Percentiles rank a stretch among this genome's conserved stretches.
phyloP scores from a whole-genome alignment of 2,888 invertebrate species.

The Calliphora vomitoria region DNA sequence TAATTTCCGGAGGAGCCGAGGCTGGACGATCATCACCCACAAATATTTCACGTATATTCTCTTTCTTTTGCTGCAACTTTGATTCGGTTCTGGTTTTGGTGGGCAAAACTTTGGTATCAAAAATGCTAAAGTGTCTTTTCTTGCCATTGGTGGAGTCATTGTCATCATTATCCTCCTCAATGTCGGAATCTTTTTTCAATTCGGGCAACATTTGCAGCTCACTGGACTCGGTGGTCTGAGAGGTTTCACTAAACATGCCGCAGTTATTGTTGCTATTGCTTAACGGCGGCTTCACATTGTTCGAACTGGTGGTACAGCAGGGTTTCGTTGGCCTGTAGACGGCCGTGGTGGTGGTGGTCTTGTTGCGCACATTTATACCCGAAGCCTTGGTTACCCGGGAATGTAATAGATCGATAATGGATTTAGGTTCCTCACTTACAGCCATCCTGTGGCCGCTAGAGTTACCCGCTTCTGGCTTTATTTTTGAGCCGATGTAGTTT shows the following conservation, averaged over 20 bases:
- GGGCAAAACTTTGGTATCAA: conserved; percentile 90
- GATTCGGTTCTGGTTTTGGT: conserved; percentile 91
- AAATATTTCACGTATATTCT: conserved; percentile 93
- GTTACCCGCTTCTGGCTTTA: conserved; percentile 54
- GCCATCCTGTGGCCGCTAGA: not conserved
- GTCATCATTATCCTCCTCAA: conserved; percentile 68
- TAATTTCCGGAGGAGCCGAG: conserved; percentile 89
- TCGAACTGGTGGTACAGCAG: conserved; percentile 51
- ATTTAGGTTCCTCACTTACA: conserved; percentile 77
- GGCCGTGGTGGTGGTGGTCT: conserved; percentile 38
- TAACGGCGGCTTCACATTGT: conserved; percentile 28
- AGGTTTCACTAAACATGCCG: conserved; percentile 68
- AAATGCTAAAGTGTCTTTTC: conserved; percentile 84
- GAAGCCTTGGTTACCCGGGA: conserved; percentile 80
- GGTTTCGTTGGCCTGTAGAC: conserved; percentile 40
- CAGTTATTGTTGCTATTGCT: conserved; percentile 55
- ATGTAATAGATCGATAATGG: conserved; percentile 84
- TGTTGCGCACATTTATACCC: conserved; percentile 57
- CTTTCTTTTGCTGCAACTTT: conserved; percentile 89
- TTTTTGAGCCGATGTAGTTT: conserved; percentile 5
- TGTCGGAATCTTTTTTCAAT: conserved; percentile 65
- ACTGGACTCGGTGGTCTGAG: conserved; percentile 81
- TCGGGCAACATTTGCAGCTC: conserved; percentile 78
- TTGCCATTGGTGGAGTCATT: conserved; percentile 73
- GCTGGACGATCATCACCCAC: conserved; percentile 90